Percentiles rank a stretch among this genome's conserved stretches.
Conservation (phyloP, 2,113 vertebrate genomes). For the Dipodomys merriami region DNA sequence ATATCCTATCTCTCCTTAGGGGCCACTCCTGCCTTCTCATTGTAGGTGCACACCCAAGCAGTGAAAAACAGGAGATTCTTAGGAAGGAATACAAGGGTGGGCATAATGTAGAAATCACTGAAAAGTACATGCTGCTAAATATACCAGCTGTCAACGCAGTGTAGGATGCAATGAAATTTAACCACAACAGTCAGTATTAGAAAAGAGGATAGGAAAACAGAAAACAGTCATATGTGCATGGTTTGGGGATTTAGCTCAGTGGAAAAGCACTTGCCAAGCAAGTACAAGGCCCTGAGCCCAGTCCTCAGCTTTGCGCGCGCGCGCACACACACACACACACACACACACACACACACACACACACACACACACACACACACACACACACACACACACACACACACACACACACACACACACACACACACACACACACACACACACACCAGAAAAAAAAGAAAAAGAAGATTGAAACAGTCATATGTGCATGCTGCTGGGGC, state of each 20-base stretch:
- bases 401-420: too few species aligned
- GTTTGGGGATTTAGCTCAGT: too few species aligned
- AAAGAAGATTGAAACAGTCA: slow-evolving; percentile 74
- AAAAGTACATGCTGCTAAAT: slow-evolving; percentile 74
- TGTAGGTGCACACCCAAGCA: slow-evolving; percentile 10
- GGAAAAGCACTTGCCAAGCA: too few species aligned
- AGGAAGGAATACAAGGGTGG: slow-evolving; percentile 66
- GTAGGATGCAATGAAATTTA: slow-evolving; percentile 74
- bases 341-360: too few species aligned
- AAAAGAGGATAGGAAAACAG: slow-evolving; percentile 63
- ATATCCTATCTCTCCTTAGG: not conserved
- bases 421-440: too few species aligned
- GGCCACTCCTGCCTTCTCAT: slow-evolving; percentile 5
- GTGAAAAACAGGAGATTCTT: slow-evolving; percentile 38
- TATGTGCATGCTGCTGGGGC: slow-evolving; percentile 59
- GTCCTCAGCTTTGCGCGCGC: too few species aligned
- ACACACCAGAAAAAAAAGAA: not conserved
- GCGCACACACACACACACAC: too few species aligned
- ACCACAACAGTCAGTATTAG: slow-evolving; percentile 78
- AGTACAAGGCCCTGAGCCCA: too few species aligned
- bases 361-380: too few species aligned
- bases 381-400: too few species aligned
- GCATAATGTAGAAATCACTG: slow-evolving; percentile 65
- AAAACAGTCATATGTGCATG: slow-evolving; percentile 65
- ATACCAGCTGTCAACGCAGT: slow-evolving; percentile 73